Evolutionary conservation across 1,140 invertebrate species (phyloP).

Genomic region (Drosophila truncata): DNA sequence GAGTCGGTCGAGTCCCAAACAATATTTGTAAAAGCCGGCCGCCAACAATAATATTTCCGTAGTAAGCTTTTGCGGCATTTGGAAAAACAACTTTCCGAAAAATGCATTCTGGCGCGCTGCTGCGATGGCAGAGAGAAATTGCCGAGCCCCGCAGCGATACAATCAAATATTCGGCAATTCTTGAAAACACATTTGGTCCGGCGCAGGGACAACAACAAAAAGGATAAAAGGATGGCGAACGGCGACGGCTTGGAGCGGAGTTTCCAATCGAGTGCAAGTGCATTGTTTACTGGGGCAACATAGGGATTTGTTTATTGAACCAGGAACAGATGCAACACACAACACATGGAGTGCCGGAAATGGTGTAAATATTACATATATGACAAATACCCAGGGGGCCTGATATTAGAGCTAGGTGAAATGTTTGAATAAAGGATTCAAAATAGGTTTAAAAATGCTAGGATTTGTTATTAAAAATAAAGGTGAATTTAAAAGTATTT

Average conservation of each 20-base stretch:
- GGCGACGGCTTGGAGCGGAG: slow-evolving; percentile 6
- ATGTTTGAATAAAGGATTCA: neutral
- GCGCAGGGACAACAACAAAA: slow-evolving; percentile 7
- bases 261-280: slow-evolving; percentile 38
- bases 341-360: slow-evolving; percentile 8
- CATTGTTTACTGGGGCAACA: slow-evolving; percentile 27
- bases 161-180: slow-evolving; percentile 34
- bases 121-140: neutral
- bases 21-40: slow-evolving; percentile 20
- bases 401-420: neutral
- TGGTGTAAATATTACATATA: slow-evolving; percentile 20
- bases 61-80: slow-evolving; percentile 25
- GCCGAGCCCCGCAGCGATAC: slow-evolving; percentile 19
- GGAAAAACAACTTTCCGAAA: slow-evolving; percentile 24
- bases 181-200: slow-evolving; percentile 29
- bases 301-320: slow-evolving; percentile 33
- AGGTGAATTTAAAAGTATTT: neutral
- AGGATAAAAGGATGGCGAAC: slow-evolving; percentile 11
- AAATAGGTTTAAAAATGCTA: neutral
- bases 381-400: neutral
- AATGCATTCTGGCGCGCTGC: neutral
- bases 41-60: slow-evolving; percentile 29
- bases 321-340: slow-evolving; percentile 6
- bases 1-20: neutral
- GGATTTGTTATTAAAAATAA: neutral